Evolutionary conservation across 2,797 vertebrate genomes (phyloP), one percentile per base, ranked within the genome.

Genomic region (Hybognathus amarus): DNA sequence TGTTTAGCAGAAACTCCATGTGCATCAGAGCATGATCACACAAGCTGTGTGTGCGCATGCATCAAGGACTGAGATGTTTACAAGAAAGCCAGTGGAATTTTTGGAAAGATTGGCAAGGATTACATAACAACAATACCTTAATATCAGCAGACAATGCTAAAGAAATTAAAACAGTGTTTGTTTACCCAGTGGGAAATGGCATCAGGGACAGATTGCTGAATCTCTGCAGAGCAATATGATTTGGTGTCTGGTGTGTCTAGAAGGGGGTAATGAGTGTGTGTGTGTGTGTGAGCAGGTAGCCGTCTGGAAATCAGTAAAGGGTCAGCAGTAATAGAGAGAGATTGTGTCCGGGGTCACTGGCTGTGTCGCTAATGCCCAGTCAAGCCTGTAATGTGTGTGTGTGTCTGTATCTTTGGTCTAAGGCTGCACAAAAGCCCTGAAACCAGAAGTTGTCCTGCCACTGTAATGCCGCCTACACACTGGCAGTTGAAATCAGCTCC

Each of bases 61-160:
- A 40, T 83, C 61, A 84, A 79, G 7, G 86, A 18, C 33, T 90
- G 91, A 93, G 93, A 94, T 92, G 91, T 94, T 94, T 93, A 92
- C 83, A 86, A 78, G 93, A 91, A 94, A 95, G 91, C 84, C 88
- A 92, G 88, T 88, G 91, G 90, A 91, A 87, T 79, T 17, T 91
- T 92, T 17, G 89, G 94, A 94, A 94, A 94, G 90, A 88, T 87
- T 88, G 78, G 30, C 71, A 52, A 40, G 22, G 64, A 24, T 40
- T 56, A 40, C 47, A 79, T 40, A 54, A 67, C 61, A 82, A 67
- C 61, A 82, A 64, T 64, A 66, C 11, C 6, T 77, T 76, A 64
- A 73, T 61, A 71, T 36, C 54, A 36, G 22, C 52, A 36, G 11
- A 77, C 73, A 71, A 36, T 42, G 69, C 38, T 54, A 36, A 76